Evolutionary conservation across 2,888 invertebrate species (phyloP).

Genomic region (Microdon myrmicae): DNA sequence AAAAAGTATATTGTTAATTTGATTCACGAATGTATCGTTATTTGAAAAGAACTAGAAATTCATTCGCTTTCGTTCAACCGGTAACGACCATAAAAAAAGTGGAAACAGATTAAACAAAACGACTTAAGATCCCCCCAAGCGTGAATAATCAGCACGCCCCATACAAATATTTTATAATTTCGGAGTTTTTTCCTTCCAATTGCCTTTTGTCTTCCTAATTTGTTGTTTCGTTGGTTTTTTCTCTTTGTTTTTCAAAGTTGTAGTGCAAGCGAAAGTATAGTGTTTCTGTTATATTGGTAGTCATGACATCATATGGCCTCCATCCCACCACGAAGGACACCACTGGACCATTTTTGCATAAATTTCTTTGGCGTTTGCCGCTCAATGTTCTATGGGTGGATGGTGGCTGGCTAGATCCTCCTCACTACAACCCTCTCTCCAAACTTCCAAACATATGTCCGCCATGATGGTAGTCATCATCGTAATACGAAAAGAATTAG

Average conservation of each 20-base stretch:
- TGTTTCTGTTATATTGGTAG: constrained; percentile 17
- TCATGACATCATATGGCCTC: constrained; percentile 18
- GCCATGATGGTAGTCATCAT: constrained; percentile 31
- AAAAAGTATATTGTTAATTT: neutral
- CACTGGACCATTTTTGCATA: constrained; percentile 34
- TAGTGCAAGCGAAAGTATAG: neutral
- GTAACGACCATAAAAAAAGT: constrained; percentile 8
- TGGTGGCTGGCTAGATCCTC: too few relatives aligned
- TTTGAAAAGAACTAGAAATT: constrained; percentile 30
- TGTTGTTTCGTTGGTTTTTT: constrained; percentile 10
- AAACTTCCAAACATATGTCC: constrained; percentile 37
- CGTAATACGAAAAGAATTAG: constrained; percentile 38
- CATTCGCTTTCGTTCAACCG: constrained; percentile 11
- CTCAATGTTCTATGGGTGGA: constrained; percentile 1
- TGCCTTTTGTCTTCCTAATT: constrained; percentile 7
- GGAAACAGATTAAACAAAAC: constrained; percentile 2
- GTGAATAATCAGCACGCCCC: constrained; percentile 41
- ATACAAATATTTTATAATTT: too few relatives aligned
- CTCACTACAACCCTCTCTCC: neutral
- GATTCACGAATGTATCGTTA: too few relatives aligned
- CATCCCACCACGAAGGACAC: constrained; percentile 6
- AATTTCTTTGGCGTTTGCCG: constrained; percentile 20
- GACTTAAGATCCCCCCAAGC: constrained; percentile 35
- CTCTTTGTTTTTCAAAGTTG: constrained; percentile 7
- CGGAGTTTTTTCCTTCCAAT: constrained; percentile 22